Conservation (phyloP, 2,888 invertebrate genomes). For the Erebia ligea region DNA sequence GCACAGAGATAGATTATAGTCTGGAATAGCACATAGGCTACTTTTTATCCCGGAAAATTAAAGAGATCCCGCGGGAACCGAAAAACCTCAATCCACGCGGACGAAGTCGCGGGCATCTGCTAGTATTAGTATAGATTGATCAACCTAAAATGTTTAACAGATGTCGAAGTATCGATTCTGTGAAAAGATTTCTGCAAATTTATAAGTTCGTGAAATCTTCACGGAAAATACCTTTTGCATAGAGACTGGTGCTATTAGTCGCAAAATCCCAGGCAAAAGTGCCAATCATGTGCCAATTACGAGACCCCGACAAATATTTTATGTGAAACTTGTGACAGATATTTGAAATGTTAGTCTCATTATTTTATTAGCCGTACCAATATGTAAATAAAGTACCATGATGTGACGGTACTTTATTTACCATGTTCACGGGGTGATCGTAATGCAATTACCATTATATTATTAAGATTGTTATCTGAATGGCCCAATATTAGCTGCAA, state of each 20-base stretch:
- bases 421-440: slow-evolving; percentile 25
- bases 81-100: too few relatives aligned
- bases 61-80: too few relatives aligned
- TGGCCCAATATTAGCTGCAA: slow-evolving; percentile 36
- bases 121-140: too few relatives aligned
- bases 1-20: too few relatives aligned
- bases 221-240: not conserved
- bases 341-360: slow-evolving; percentile 1
- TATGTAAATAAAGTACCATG: too few relatives aligned
- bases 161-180: not conserved
- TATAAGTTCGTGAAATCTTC: not conserved
- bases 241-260: not conserved
- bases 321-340: not conserved
- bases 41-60: too few relatives aligned
- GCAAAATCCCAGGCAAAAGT: not conserved
- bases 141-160: too few relatives aligned
- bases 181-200: not conserved
- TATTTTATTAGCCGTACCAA: slow-evolving; percentile 10
- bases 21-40: too few relatives aligned
- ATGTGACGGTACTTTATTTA: slow-evolving; percentile 21
- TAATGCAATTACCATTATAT: slow-evolving; percentile 31
- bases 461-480: slow-evolving; percentile 37
- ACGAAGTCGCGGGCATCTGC: too few relatives aligned
- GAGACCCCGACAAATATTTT: not conserved
- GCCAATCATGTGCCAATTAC: not conserved